phyloP scores from a whole-genome alignment of 2,888 invertebrate species.

The Cataglyphis albicans region DNA sequence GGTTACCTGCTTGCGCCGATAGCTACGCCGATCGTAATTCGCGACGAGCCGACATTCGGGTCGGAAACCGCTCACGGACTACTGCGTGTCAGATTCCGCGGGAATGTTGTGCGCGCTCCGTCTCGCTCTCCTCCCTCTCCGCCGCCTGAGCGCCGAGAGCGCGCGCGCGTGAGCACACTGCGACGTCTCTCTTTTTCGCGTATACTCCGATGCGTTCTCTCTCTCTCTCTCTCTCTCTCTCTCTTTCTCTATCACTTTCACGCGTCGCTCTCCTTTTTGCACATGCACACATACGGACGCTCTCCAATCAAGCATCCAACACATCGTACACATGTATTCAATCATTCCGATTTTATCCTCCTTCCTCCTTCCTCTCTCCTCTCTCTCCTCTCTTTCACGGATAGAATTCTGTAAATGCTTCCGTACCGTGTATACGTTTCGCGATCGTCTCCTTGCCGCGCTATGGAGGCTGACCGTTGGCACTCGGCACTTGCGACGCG shows the following conservation, averaged over 20 bases:
- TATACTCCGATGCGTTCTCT: slow-evolving; percentile 36
- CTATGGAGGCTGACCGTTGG: slow-evolving; percentile 76
- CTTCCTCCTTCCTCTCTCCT: slow-evolving; percentile 30
- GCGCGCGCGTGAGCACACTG: slow-evolving; percentile 46
- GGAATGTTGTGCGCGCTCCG: slow-evolving; percentile 60
- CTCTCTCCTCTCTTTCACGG: slow-evolving; percentile 53
- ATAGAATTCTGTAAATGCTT: slow-evolving; percentile 66
- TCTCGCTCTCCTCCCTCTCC: slow-evolving; percentile 47
- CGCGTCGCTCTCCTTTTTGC: slow-evolving; percentile 61
- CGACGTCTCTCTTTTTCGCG: slow-evolving; percentile 53
- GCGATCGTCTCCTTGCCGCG: slow-evolving; percentile 75
- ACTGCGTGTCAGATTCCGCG: slow-evolving; percentile 70
- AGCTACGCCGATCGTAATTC: slow-evolving; percentile 52
- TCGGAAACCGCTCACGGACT: slow-evolving; percentile 58
- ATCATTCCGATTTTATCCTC: slow-evolving; percentile 19
- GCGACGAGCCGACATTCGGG: slow-evolving; percentile 54
- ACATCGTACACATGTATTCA: background rate
- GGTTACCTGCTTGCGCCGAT: slow-evolving; percentile 41
- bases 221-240: slow-evolving; percentile 29
- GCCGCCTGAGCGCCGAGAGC: slow-evolving; percentile 34
- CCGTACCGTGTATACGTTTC: slow-evolving; percentile 78
- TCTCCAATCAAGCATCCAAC: background rate
- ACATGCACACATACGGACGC: slow-evolving; percentile 4
- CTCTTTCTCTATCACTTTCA: slow-evolving; percentile 29
- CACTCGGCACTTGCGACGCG: slow-evolving; percentile 71